phyloP scores from a whole-genome alignment of 2,113 vertebrate genomes.

The Sigmodon hispidus region DNA sequence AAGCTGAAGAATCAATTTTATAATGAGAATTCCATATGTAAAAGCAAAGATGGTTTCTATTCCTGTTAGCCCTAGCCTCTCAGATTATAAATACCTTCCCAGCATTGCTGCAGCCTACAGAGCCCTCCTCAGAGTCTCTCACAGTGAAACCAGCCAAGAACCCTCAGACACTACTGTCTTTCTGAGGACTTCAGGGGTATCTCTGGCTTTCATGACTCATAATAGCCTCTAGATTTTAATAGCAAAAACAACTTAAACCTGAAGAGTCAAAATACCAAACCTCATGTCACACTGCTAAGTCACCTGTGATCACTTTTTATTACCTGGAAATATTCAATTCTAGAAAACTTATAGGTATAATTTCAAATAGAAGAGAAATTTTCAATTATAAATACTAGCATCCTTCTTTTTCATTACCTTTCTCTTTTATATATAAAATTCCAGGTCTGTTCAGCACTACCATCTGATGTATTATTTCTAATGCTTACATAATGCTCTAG shows the following conservation, averaged over 20 bases:
- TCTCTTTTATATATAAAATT: background rate
- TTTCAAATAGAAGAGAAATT: background rate
- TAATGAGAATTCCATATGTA: constrained; percentile 43
- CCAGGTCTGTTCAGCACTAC: background rate
- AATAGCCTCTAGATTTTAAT: background rate
- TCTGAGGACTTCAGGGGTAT: background rate
- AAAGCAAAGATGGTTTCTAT: background rate
- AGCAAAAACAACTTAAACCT: constrained; percentile 3
- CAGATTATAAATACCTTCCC: background rate
- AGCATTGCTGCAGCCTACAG: background rate
- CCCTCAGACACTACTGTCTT: background rate
- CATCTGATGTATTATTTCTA: background rate
- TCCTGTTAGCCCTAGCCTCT: background rate
- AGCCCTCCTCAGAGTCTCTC: background rate
- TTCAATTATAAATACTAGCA: background rate
- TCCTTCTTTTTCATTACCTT: background rate
- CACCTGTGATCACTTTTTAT: background rate
- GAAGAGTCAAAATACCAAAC: background rate
- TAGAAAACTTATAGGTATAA: background rate
- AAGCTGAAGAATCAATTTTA: constrained; percentile 7
- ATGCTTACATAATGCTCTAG: background rate
- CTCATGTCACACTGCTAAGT: background rate
- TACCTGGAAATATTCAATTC: background rate
- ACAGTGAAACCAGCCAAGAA: too few relatives aligned
- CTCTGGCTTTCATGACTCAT: background rate